Base-by-base conservation (phyloP, 2,113 vertebrate genomes). In the Chroicocephalus ridibundus region DNA sequence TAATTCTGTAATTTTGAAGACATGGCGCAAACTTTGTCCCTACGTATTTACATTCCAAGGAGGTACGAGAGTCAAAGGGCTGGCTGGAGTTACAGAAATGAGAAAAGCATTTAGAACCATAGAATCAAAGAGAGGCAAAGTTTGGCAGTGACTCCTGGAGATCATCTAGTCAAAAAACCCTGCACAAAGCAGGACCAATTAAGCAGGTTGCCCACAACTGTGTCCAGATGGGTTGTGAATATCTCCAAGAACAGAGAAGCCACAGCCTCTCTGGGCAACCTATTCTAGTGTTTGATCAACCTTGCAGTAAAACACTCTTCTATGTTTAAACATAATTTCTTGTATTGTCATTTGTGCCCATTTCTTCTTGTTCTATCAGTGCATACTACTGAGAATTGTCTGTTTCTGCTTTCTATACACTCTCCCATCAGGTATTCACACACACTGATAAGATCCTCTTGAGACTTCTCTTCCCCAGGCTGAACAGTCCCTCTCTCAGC, bases 11-110 rank as follows among this genome's bases (percentile, higher is more conserved):
- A 72, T 80, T 90, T 65, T 55, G 74, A 81, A 87, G 58, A 46
- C 18, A 21, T 16, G 61, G 5, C 0, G 0, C 72, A 60, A 81
- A 83, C 42, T 27, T 3, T 36, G 8, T 65, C 29, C 15, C 15
- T 75, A n/a, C 15, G 25, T 82, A 52, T 62, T 90, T 44, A 46
- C 22, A 26, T 19, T 65, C 40, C 46, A 57, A 74, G 24, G 32
- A 69, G 34, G 10, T n/a, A 14, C 11, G 44, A 90, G 58, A 80
- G 8, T 16, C 7, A 21, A 40, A 79, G 72, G 11, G 4, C 57
- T 88, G 76, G 6, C 32, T 86, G 26, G 52, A 54, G 21, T 62
- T 44, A 26, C 3, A 82, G 15, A 70, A 24, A 27, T 36, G 34
- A 64, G 21, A 69, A 86, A 76, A 86, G 13, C 18, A 3, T 31